Evolutionary conservation across 2,797 vertebrate species (phyloP).

Genomic region (Coregonus ussuriensis): DNA sequence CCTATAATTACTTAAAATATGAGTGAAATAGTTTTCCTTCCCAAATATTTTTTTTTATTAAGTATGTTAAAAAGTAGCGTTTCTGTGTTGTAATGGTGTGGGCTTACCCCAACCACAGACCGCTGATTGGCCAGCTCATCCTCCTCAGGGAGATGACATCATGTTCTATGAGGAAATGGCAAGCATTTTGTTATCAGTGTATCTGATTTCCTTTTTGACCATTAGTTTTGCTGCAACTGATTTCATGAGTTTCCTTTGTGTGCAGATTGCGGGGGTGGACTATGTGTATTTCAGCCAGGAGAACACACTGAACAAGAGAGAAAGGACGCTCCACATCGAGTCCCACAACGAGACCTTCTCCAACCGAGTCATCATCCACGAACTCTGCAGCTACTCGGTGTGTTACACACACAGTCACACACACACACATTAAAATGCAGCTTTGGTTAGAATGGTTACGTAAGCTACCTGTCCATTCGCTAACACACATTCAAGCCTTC

Average conservation of each 20-base stretch:
- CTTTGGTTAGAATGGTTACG: slow-evolving; percentile 6
- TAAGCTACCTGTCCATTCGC: background rate
- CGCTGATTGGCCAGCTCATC: too few species aligned
- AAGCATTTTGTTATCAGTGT: background rate
- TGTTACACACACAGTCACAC: slow-evolving; percentile 58
- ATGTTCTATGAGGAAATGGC: too few species aligned
- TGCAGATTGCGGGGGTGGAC: slow-evolving; percentile 94
- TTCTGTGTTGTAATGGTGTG: too few species aligned
- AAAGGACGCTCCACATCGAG: slow-evolving; percentile 94
- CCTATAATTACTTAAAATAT: too few species aligned
- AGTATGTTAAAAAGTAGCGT: too few species aligned
- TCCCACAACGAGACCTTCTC: slow-evolving; percentile 97
- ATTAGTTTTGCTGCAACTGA: background rate
- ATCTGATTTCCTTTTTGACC: background rate
- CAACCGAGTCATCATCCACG: slow-evolving; percentile 91
- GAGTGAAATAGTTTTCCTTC: too few species aligned
- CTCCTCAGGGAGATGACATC: too few species aligned
- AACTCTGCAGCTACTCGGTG: slow-evolving; percentile 95
- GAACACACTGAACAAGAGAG: slow-evolving; percentile 89
- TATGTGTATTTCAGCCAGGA: slow-evolving; percentile 97
- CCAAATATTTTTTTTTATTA: too few species aligned
- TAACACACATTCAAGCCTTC: background rate
- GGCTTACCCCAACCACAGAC: too few species aligned
- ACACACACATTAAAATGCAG: slow-evolving; percentile 11
- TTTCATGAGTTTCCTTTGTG: background rate